phyloP scores from a whole-genome alignment of 2,888 invertebrate species.

The Idaea aversata region DNA sequence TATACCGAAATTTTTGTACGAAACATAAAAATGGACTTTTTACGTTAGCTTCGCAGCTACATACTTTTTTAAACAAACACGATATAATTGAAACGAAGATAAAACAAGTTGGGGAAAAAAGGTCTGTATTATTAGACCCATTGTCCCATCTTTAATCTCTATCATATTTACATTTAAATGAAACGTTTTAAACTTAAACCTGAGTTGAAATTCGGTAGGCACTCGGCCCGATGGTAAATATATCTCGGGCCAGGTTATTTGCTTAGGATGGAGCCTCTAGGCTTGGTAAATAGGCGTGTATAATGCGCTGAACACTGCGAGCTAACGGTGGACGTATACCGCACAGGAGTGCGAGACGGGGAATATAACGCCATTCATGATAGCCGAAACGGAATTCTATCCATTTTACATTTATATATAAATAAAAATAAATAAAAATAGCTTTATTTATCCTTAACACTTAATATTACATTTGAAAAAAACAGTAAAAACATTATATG shows the following conservation, averaged over 20 bases:
- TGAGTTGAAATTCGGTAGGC: conserved; percentile 33
- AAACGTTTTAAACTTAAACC: conserved; percentile 27
- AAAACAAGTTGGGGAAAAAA: conserved; percentile 2
- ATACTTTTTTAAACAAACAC: background rate
- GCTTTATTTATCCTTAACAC: too few species aligned
- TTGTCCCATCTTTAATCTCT: conserved; percentile 24
- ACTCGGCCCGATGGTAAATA: conserved; percentile 34
- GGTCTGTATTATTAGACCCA: conserved; percentile 7
- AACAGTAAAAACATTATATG: too few species aligned
- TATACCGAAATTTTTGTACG: background rate
- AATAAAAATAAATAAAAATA: too few species aligned
- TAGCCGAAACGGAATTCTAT: background rate
- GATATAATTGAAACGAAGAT: background rate
- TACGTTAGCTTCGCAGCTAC: background rate
- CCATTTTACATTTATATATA: background rate
- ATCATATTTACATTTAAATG: conserved; percentile 30
- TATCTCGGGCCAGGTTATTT: conserved; percentile 40
- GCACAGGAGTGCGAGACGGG: background rate
- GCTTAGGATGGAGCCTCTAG: conserved; percentile 41
- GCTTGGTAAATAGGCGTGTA: conserved; percentile 33
- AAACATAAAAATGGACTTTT: background rate
- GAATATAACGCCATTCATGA: background rate
- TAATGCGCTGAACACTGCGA: conserved; percentile 8
- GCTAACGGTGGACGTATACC: conserved; percentile 3
- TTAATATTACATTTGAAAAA: too few species aligned